Conservation (phyloP, 2,797 vertebrate species). For the Danio tinwini region DNA sequence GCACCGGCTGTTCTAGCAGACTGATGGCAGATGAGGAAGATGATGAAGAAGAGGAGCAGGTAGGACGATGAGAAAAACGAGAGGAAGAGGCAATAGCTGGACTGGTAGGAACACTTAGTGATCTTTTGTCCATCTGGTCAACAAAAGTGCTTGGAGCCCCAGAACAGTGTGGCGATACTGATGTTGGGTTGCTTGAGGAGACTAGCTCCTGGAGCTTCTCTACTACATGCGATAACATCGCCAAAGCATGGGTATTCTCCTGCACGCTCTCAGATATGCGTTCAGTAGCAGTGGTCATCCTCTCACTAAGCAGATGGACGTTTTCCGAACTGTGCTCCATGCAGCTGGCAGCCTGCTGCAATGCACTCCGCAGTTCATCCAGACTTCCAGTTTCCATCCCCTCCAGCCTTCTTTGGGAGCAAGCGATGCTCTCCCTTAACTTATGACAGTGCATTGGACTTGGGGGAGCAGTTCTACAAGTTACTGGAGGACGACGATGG, state of each 20-base stretch:
- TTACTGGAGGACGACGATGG: slow-evolving; percentile 38
- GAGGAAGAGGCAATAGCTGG: slow-evolving; percentile 42
- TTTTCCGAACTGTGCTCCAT: slow-evolving; percentile 74
- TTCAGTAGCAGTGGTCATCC: slow-evolving; percentile 68
- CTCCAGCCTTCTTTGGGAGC: slow-evolving; percentile 56
- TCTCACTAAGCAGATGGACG: slow-evolving; percentile 69
- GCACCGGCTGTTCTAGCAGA: slow-evolving; percentile 47
- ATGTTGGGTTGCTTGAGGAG: slow-evolving; percentile 34
- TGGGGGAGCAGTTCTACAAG: slow-evolving; percentile 64
- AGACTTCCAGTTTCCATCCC: slow-evolving; percentile 69
- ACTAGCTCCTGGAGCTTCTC: slow-evolving; percentile 71
- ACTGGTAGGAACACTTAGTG: background rate
- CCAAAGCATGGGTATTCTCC: slow-evolving; percentile 72
- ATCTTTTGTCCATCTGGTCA: background rate
- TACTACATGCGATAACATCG: slow-evolving; percentile 70
- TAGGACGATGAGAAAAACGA: slow-evolving; percentile 53
- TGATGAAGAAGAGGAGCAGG: slow-evolving; percentile 58
- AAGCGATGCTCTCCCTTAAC: slow-evolving; percentile 11
- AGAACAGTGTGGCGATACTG: background rate
- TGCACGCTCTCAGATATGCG: slow-evolving; percentile 71
- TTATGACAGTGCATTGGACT: slow-evolving; percentile 66
- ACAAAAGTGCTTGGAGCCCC: background rate
- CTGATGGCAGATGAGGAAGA: slow-evolving; percentile 59
- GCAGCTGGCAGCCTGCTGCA: slow-evolving; percentile 69
- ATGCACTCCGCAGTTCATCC: slow-evolving; percentile 68